Conservation (phyloP, 2,113 vertebrate genomes). For the Cryptomyrus ogoouensis region DNA sequence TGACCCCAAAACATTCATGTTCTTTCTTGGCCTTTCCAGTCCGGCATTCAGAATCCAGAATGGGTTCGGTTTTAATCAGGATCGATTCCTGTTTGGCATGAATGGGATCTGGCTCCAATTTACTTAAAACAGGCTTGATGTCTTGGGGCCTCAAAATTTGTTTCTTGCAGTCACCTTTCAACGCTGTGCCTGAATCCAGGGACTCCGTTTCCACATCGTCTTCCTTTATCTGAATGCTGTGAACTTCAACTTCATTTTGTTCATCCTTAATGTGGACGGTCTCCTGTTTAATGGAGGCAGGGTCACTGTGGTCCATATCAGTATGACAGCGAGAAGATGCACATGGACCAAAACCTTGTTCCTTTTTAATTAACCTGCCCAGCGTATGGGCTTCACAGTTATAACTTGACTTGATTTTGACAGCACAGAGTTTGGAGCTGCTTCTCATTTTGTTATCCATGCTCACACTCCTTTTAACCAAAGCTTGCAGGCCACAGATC, state of each 20-base stretch:
- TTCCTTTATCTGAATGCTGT: conserved; percentile 19
- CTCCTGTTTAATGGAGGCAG: conserved; percentile 18
- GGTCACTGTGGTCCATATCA: not conserved
- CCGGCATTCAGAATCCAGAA: not conserved
- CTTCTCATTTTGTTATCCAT: conserved; percentile 23
- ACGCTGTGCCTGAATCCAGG: not conserved
- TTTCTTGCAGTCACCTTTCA: not conserved
- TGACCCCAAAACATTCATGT: conserved; percentile 16
- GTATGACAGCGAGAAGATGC: not conserved
- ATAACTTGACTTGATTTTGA: not conserved
- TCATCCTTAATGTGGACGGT: conserved; percentile 53
- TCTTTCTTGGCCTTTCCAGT: conserved; percentile 43
- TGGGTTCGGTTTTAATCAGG: conserved; percentile 12
- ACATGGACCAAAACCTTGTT: not conserved
- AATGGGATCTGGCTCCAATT: conserved; percentile 27
- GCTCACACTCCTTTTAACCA: conserved; percentile 26
- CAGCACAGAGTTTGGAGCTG: not conserved
- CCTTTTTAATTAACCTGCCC: conserved; percentile 7
- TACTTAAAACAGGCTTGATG: conserved; percentile 10
- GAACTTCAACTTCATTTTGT: conserved; percentile 27
- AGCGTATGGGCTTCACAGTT: conserved; percentile 32
- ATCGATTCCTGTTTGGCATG: conserved; percentile 1
- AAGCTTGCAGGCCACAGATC: not conserved
- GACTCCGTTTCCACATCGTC: conserved; percentile 22
- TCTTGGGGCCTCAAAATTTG: not conserved